Percentiles rank a stretch among this genome's conserved stretches.
Conservation (phyloP, 2,113 vertebrate species). For the Crotophaga sulcirostris region DNA sequence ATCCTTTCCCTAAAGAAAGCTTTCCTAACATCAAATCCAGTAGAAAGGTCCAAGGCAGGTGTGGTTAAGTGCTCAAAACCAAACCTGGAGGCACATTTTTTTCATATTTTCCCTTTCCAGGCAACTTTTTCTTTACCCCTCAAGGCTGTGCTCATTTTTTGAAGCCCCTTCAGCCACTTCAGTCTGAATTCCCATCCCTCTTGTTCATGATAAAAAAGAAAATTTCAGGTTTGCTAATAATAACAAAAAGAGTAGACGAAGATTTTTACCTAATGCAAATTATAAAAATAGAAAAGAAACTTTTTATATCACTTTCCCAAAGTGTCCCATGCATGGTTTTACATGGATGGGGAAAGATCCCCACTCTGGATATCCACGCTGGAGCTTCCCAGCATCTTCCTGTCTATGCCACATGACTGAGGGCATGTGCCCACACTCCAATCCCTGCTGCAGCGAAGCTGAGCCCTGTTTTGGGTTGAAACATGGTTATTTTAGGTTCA, state of each 20-base stretch:
- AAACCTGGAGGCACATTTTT: neutral
- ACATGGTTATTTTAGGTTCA: neutral
- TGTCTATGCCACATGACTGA: neutral
- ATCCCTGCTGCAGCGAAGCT: fast-evolving
- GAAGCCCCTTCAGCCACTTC: neutral
- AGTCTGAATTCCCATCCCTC: neutral
- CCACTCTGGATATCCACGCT: neutral
- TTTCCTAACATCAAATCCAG: too few species aligned
- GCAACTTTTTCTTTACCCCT: neutral
- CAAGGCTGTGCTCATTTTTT: neutral
- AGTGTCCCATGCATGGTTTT: neutral
- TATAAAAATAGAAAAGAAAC: neutral
- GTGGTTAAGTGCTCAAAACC: neutral
- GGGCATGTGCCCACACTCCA: fast-evolving
- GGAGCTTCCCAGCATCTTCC: neutral
- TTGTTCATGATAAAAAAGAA: neutral
- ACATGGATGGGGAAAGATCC: neutral
- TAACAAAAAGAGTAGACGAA: neutral
- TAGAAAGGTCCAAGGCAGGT: neutral
- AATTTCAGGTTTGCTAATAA: neutral
- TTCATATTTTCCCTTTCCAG: neutral
- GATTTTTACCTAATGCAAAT: neutral
- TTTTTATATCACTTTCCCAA: neutral
- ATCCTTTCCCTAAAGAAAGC: too few species aligned
- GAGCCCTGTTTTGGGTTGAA: neutral